Evolutionary conservation across 2,888 invertebrate genomes (phyloP).

Genomic region (Ligdia adustata): DNA sequence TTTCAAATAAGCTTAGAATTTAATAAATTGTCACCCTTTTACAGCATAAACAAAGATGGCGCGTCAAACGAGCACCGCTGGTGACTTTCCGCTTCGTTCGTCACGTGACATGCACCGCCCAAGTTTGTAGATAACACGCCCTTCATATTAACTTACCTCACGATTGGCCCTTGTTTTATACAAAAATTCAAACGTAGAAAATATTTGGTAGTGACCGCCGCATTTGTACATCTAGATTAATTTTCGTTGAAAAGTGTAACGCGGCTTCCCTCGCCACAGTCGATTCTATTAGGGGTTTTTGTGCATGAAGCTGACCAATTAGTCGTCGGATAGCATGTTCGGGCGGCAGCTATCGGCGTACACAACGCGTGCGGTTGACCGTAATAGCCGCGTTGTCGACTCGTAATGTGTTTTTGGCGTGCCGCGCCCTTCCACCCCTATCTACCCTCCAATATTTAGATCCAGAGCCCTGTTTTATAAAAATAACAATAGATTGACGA

Average conservation of each 20-base stretch:
- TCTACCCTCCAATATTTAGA: conserved; percentile 69
- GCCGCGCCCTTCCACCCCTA: conserved; percentile 68
- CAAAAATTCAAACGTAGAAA: conserved; percentile 51
- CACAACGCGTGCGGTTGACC: conserved; percentile 76
- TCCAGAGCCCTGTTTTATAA: conserved; percentile 40
- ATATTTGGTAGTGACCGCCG: conserved; percentile 44
- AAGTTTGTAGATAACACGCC: conserved; percentile 67
- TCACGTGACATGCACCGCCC: conserved; percentile 71
- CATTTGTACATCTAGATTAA: conserved; percentile 48
- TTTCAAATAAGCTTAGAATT: conserved; percentile 34
- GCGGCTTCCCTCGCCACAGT: conserved; percentile 61
- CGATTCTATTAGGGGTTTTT: conserved; percentile 72
- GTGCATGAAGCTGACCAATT: conserved; percentile 75
- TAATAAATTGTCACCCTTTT: conserved; percentile 50
- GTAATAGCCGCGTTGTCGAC: conserved; percentile 74
- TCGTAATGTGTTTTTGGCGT: conserved; percentile 80
- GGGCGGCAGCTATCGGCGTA: conserved; percentile 69
- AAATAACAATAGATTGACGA: background rate
- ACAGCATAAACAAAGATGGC: conserved; percentile 71
- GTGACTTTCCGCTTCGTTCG: conserved; percentile 67
- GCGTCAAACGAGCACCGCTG: conserved; percentile 50
- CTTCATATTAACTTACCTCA: conserved; percentile 58
- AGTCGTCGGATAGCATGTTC: conserved; percentile 76
- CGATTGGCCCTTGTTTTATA: conserved; percentile 58
- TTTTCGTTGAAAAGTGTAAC: conserved; percentile 58